Percentiles rank a stretch among this genome's conserved stretches.
These are phyloP conservation scores for Neodiprion pinetum DNA, from an alignment of 1,140 invertebrate genomes.

Conservation along the genomic window DNA sequence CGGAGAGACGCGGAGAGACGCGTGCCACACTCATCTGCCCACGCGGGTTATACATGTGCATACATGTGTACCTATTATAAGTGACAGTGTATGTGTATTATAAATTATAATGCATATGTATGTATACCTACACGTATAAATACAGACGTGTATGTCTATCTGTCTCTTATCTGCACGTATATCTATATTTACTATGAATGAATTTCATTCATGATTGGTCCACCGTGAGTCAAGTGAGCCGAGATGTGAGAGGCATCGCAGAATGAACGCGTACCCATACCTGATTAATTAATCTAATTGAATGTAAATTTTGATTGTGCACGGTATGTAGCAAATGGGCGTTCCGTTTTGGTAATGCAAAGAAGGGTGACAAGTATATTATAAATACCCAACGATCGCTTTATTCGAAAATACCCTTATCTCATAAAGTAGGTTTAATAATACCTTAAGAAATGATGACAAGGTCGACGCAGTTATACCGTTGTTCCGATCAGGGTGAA, in stretches of 20 bases:
- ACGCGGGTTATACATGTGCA: background rate
- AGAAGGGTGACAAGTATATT: too few species aligned
- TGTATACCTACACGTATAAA: background rate
- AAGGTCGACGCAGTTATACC: too few species aligned
- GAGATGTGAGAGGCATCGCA: background rate
- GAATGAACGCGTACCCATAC: background rate
- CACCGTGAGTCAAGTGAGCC: background rate
- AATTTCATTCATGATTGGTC: constrained; percentile 7
- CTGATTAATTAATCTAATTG: background rate
- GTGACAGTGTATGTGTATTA: too few species aligned
- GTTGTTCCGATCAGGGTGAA: too few species aligned
- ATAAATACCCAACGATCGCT: too few species aligned
- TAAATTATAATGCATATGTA: background rate
- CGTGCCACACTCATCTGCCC: background rate
- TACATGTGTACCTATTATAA: background rate
- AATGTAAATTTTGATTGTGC: background rate
- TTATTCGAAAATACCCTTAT: too few species aligned
- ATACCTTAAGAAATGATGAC: too few species aligned
- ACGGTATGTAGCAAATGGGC: background rate
- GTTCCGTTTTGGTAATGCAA: too few species aligned
- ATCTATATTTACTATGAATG: constrained; percentile 6
- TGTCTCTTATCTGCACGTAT: background rate
- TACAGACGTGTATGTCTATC: background rate
- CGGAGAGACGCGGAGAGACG: constrained; percentile 3
- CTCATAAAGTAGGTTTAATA: too few species aligned